Evolutionary conservation across 2,113 vertebrate species (phyloP), one percentile per base, ranked within the genome.

Genomic region (Tenrec ecaudatus): DNA sequence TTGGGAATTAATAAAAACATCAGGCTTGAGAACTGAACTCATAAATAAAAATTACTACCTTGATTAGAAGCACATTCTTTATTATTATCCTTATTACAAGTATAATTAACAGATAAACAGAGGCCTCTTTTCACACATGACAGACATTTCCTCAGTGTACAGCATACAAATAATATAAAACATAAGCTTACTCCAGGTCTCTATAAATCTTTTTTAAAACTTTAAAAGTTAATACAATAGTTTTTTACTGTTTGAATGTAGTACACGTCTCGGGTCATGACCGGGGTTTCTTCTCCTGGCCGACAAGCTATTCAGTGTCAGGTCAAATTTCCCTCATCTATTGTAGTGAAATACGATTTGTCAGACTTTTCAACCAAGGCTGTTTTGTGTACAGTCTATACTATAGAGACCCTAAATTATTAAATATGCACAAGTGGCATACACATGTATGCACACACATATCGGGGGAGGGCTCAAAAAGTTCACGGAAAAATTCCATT

Each of bases 1-100:
- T 14, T 81, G 33, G 47, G 19, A 83, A 78, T 93, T 84, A 73
- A 17, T 84, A 73, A 17, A 91, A 43, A n/a, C 75, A 3, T 81
- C 36, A 91, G 36, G 20, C 36, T 9, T 86, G 69, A 82, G 83
- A 93, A 82, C 20, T 77, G 43, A 95, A 57, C n/a, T 71, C 31
- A 19, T 93, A 88, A 77, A 93, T 90, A 86, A 96, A 97, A 84
- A 75, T 64, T 16, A 90, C 73, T 92, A 4, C 20, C 9, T 43
- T 89, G 71, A 69, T 94, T 77, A 95, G 78, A 95, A 92, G 86
- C 31, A 83, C 64, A 11, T 82, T 92, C 23, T 82, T 87, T 94
- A 62, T 96, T 92, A 94, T 53, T 93, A 91, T 71, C 73, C 71
- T 86, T 91, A 82, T 95, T 88, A 93, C 43, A 96, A 93, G 92